phyloP scores from a whole-genome alignment of 2,113 vertebrate genomes.

The Turnix velox region DNA sequence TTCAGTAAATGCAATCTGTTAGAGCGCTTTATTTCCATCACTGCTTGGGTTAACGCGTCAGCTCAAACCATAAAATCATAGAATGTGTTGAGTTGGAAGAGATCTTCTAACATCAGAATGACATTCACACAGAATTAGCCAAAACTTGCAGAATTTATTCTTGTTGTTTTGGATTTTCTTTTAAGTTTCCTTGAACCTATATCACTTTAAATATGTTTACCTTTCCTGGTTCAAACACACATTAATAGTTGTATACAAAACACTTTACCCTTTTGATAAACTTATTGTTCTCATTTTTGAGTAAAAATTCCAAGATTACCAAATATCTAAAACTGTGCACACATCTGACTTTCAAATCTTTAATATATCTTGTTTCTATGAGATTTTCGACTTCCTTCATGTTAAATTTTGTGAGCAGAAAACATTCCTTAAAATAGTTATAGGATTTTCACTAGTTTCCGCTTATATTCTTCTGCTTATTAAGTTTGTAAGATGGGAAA shows the following conservation, averaged over 20 bases:
- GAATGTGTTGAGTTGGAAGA: no score
- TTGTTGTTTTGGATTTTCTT: rapidly evolving
- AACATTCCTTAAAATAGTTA: not conserved
- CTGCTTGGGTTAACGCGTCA: not conserved
- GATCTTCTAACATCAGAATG: not conserved
- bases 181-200: not conserved
- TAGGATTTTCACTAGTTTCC: not conserved
- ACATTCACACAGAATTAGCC: not conserved
- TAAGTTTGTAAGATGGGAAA: not conserved
- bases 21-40: not conserved
- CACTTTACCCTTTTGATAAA: not conserved
- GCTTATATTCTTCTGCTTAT: not conserved
- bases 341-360: not conserved
- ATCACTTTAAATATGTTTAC: not conserved
- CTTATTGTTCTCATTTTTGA: not conserved
- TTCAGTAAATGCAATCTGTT: not conserved
- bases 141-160: not conserved
- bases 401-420: not conserved
- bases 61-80: no score
- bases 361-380: not conserved
- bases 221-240: not conserved
- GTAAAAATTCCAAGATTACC: not conserved
- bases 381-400: not conserved
- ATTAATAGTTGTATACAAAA: not conserved
- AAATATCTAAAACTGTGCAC: not conserved